Conservation (phyloP, 2,113 vertebrate species). For the Oncorhynchus gorbuscha region DNA sequence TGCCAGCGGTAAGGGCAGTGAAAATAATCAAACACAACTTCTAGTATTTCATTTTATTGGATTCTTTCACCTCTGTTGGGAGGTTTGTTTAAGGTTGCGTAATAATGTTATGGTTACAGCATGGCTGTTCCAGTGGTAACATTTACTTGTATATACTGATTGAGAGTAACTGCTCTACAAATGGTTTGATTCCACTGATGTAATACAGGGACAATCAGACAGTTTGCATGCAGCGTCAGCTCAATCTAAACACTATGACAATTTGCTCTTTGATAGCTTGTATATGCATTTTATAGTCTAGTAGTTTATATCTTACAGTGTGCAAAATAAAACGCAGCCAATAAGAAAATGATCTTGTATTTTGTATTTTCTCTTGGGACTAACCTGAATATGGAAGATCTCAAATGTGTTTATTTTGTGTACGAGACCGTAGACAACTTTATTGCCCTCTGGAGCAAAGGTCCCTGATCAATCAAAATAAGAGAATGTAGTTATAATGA, state of each 20-base stretch:
- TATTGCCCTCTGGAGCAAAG: slow-evolving; percentile 82
- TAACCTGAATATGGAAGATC: slow-evolving; percentile 82
- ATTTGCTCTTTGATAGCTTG: not conserved
- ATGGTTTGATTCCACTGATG: not conserved
- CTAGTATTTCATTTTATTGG: slow-evolving; percentile 52
- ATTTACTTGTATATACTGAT: slow-evolving; percentile 15
- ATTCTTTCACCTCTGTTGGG: slow-evolving; percentile 53
- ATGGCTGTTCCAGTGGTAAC: slow-evolving; percentile 46
- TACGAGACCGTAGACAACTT: slow-evolving; percentile 85
- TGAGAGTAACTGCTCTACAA: not conserved
- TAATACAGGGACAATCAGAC: slow-evolving; percentile 4
- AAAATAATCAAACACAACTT: slow-evolving; percentile 60
- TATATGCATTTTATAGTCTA: not conserved
- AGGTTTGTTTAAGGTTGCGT: slow-evolving; percentile 63
- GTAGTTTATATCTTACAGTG: not conserved
- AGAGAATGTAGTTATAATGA: no score
- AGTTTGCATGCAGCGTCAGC: not conserved
- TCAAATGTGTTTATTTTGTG: slow-evolving; percentile 87
- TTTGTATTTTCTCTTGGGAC: slow-evolving; percentile 25
- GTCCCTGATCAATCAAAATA: slow-evolving; percentile 74
- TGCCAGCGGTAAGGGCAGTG: slow-evolving; percentile 41
- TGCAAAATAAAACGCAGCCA: not conserved
- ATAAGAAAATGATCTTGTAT: not conserved
- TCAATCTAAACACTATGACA: not conserved
- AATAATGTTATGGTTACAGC: slow-evolving; percentile 70